Percentiles rank a stretch among this genome's conserved stretches.
Evolutionary conservation across 2,797 vertebrate genomes (phyloP).

Genomic region (Sebastes aleutianus): DNA sequence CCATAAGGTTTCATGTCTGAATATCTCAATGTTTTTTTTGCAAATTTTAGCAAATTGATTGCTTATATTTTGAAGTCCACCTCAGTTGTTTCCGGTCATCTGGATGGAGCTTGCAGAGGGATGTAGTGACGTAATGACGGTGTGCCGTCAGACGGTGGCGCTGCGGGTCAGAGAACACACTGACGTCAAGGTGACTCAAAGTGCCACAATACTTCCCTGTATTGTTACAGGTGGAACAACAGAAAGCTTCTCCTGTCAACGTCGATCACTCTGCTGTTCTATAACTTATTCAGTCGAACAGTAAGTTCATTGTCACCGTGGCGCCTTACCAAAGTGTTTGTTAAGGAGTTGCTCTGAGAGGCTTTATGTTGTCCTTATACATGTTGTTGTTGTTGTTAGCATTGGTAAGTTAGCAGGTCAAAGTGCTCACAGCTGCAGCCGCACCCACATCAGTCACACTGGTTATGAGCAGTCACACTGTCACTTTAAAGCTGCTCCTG

Average conservation of each 20-base stretch:
- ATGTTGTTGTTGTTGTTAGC: background rate
- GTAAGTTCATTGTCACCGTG: background rate
- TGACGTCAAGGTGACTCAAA: background rate
- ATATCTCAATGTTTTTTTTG: background rate
- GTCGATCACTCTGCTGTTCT: rapidly evolving
- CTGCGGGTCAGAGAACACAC: background rate
- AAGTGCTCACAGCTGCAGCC: background rate
- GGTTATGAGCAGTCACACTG: no score
- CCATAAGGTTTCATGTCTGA: background rate
- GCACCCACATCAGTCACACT: background rate
- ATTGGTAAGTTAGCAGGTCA: background rate
- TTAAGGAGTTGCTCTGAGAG: background rate
- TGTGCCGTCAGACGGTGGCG: background rate
- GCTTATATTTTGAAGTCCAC: constrained; percentile 19
- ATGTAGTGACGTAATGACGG: background rate
- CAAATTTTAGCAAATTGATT: background rate
- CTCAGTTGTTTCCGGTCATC: background rate
- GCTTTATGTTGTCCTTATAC: background rate
- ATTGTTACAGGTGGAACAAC: background rate
- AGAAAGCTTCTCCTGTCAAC: background rate
- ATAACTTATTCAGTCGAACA: background rate
- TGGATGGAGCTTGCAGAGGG: background rate
- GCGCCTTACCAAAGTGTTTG: background rate
- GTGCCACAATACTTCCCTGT: background rate
- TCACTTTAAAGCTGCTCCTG: background rate